Conservation (phyloP, 2,888 invertebrate genomes). For the Cataglyphis cursor region DNA sequence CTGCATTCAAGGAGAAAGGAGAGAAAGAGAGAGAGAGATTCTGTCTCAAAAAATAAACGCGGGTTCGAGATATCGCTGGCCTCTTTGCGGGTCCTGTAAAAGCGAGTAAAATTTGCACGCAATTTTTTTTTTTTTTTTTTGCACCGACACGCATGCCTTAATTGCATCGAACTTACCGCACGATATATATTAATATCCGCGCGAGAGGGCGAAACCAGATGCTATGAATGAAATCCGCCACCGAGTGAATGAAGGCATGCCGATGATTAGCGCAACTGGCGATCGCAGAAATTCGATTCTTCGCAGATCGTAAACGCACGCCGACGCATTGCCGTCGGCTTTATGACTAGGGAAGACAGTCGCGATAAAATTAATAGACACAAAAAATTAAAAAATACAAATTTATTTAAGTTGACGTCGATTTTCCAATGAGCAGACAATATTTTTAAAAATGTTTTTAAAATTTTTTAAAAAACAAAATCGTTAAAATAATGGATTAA, state of each 20-base stretch:
- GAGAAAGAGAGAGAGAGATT: neutral
- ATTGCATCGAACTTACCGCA: conserved; percentile 40
- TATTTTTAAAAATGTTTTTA: too few relatives aligned
- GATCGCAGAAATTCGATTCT: conserved; percentile 34
- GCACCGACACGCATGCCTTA: conserved; percentile 22
- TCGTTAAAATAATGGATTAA: too few relatives aligned
- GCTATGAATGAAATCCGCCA: conserved; percentile 50
- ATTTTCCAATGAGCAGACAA: too few relatives aligned
- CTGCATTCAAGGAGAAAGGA: conserved; percentile 2
- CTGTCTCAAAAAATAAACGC: conserved; percentile 41
- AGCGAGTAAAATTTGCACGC: conserved; percentile 57
- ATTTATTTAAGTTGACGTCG: conserved; percentile 18
- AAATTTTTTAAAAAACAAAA: too few relatives aligned
- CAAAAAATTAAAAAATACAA: neutral
- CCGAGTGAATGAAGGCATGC: conserved; percentile 37
- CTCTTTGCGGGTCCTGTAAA: conserved; percentile 42
- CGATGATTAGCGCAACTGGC: conserved; percentile 8
- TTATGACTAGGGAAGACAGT: neutral
- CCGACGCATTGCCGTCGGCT: neutral
- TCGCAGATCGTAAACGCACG: conserved; percentile 26
- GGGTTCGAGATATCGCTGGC: conserved; percentile 54
- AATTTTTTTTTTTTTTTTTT: neutral
- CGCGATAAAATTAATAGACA: conserved; percentile 7
- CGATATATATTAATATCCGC: conserved; percentile 30
- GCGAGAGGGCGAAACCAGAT: conserved; percentile 9